phyloP scores from a whole-genome alignment of 2,797 vertebrate genomes.

The Acrocephalus scirpaceus region DNA sequence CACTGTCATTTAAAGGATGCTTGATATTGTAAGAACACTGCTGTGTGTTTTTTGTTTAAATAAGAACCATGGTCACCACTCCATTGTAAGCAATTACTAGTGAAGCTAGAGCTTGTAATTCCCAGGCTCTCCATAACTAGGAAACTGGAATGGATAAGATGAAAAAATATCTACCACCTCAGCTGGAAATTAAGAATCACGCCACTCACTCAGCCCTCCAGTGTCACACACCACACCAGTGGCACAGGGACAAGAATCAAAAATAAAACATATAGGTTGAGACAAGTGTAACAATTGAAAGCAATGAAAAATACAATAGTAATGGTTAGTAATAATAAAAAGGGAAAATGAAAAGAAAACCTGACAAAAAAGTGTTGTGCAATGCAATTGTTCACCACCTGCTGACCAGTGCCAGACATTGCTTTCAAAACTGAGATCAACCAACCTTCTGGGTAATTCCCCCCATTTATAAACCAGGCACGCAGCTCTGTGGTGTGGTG shows the following conservation, averaged over 20 bases:
- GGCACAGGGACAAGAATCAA: neutral
- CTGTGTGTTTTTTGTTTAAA: neutral
- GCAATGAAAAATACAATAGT: neutral
- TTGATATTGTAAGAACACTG: neutral
- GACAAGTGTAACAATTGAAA: neutral
- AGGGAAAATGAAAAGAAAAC: neutral
- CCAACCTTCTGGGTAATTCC: neutral
- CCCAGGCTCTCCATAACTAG: neutral
- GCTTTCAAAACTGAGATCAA: neutral
- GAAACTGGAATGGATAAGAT: neutral
- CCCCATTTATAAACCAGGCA: too few species aligned
- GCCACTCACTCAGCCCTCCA: neutral
- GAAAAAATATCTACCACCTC: neutral
- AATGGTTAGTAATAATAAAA: neutral
- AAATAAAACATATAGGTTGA: neutral
- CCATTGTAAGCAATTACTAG: neutral
- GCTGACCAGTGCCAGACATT: rapidly evolving
- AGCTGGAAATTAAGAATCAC: neutral
- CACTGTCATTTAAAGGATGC: neutral
- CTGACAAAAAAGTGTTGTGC: neutral
- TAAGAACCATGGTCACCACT: neutral
- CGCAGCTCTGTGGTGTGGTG: neutral
- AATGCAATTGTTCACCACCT: neutral
- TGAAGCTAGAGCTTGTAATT: neutral
- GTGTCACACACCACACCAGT: rapidly evolving